Evolutionary conservation across 1,140 invertebrate species (phyloP).

Genomic region (Papilio machaon): DNA sequence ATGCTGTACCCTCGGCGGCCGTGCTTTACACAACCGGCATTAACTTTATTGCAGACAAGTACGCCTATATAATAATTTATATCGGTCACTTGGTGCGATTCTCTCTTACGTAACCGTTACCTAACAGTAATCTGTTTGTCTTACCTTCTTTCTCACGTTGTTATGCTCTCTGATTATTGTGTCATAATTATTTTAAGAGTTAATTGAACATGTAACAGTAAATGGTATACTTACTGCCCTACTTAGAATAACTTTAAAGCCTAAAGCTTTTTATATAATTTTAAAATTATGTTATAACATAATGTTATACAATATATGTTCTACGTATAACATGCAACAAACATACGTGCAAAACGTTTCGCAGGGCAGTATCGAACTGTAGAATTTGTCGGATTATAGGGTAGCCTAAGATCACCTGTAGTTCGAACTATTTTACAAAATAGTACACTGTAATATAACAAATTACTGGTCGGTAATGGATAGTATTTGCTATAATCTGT

Average conservation of each 20-base stretch:
- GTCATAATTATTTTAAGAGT: constrained; percentile 4
- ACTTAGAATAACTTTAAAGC: background rate
- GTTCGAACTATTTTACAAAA: too few species aligned
- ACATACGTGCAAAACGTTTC: too few species aligned
- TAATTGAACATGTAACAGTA: background rate
- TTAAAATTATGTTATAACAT: too few species aligned
- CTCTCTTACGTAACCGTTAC: constrained; percentile 3
- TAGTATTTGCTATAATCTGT: too few species aligned
- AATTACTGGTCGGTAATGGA: too few species aligned
- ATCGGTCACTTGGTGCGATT: constrained; percentile 16
- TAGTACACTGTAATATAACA: too few species aligned
- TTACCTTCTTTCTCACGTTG: constrained; percentile 23
- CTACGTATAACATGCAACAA: too few species aligned
- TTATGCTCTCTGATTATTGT: background rate
- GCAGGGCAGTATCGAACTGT: too few species aligned
- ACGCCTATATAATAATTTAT: constrained; percentile 30
- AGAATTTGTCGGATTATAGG: too few species aligned
- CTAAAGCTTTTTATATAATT: too few species aligned
- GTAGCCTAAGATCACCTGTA: too few species aligned
- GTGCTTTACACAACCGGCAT: constrained; percentile 31
- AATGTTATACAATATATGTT: too few species aligned
- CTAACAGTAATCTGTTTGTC: constrained; percentile 17
- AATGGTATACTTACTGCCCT: background rate
- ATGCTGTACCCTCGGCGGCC: constrained; percentile 60
- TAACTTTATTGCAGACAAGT: constrained; percentile 28